A percentile compares a stretch with the other conserved stretches of the same genome.
Evolutionary conservation across 2,888 invertebrate species (phyloP).

Genomic region (Eumacrocentrus americanus): DNA sequence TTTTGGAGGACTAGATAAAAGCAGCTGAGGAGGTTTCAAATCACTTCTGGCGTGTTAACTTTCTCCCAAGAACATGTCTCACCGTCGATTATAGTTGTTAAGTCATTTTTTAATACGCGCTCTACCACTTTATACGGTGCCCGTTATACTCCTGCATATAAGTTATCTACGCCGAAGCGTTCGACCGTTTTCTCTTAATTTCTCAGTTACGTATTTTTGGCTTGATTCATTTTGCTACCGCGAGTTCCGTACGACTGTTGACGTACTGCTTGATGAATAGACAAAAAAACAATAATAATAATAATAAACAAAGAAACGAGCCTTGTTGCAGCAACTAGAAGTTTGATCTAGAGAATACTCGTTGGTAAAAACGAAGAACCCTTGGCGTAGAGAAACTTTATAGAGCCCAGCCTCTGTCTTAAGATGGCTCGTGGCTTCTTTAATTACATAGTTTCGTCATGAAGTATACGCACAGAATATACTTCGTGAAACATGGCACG

Average conservation of each 20-base stretch:
- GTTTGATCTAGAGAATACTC: conserved; percentile 15
- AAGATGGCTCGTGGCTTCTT: conserved; percentile 17
- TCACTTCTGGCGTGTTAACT: background rate
- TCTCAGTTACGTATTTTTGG: background rate
- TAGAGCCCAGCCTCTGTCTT: background rate
- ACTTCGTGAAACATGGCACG: conserved; percentile 17
- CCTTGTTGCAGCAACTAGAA: background rate
- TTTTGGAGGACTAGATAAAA: background rate
- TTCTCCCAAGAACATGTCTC: background rate
- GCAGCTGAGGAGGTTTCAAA: background rate
- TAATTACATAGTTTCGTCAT: conserved; percentile 7
- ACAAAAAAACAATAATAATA: too few relatives aligned
- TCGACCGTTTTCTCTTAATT: background rate
- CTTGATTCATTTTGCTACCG: background rate
- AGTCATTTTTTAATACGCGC: conserved; percentile 16
- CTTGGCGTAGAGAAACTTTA: conserved; percentile 22
- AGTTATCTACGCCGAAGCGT: conserved; percentile 19
- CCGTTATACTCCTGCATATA: background rate
- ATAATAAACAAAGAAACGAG: background rate
- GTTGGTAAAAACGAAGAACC: conserved; percentile 16
- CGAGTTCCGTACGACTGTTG: background rate
- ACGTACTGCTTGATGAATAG: background rate
- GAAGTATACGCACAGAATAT: background rate
- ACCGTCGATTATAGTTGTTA: conserved; percentile 18
- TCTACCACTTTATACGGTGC: background rate